Evolutionary conservation across 2,888 invertebrate species (phyloP).

Genomic region (Tinea trinotella): DNA sequence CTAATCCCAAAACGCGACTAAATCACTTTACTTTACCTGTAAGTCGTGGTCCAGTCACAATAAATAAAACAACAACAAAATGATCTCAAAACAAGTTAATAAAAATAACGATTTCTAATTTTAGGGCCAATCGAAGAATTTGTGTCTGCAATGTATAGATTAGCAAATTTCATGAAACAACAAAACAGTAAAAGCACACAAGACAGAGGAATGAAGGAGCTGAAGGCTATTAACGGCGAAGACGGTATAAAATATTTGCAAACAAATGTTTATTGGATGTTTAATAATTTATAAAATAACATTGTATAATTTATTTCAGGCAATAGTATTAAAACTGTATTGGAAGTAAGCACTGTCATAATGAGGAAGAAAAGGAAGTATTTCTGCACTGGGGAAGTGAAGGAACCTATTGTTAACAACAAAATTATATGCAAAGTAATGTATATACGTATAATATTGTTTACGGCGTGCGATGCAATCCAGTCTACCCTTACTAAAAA

Average conservation of each 20-base stretch:
- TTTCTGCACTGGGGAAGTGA: constrained; percentile 63
- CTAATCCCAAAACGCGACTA: too few relatives aligned
- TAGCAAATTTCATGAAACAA: constrained; percentile 57
- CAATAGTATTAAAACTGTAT: constrained; percentile 60
- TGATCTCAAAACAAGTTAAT: neutral
- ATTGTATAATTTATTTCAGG: constrained; percentile 31
- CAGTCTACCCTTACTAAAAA: too few relatives aligned
- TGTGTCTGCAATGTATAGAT: constrained; percentile 54
- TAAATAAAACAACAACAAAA: neutral
- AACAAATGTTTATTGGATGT: neutral
- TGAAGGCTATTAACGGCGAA: constrained; percentile 62
- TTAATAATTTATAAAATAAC: neutral
- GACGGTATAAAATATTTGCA: constrained; percentile 36
- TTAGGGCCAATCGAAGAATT: constrained; percentile 62
- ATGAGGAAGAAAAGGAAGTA: constrained; percentile 65
- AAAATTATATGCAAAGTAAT: constrained; percentile 63
- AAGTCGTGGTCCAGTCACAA: too few relatives aligned
- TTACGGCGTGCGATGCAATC: too few relatives aligned
- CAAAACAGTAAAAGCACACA: constrained; percentile 60
- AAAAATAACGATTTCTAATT: constrained; percentile 16
- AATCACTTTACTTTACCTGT: too few relatives aligned
- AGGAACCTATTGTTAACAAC: constrained; percentile 63
- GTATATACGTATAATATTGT: too few relatives aligned
- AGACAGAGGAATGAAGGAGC: constrained; percentile 58
- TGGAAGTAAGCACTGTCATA: constrained; percentile 59